Evolutionary conservation across 2,113 vertebrate genomes (phyloP).

Genomic region (Forbesichthys agassizii): DNA sequence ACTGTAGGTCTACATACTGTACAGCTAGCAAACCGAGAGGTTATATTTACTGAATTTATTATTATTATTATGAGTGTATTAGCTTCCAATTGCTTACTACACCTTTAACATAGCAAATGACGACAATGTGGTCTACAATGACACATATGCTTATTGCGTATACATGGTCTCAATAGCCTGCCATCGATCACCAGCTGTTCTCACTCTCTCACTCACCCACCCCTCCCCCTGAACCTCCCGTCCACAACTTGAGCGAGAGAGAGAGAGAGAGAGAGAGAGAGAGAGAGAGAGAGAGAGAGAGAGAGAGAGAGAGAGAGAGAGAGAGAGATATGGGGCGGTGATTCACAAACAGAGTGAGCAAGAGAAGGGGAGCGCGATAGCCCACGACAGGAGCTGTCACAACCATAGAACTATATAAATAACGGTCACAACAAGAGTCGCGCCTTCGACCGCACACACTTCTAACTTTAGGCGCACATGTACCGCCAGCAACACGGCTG

Average conservation of each 20-base stretch:
- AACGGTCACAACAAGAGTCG: background rate
- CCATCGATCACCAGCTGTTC: slow-evolving; percentile 10
- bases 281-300: background rate
- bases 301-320: background rate
- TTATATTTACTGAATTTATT: too few relatives aligned
- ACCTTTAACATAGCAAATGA: background rate
- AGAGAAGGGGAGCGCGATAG: background rate
- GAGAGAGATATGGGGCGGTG: background rate
- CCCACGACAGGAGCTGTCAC: slow-evolving; percentile 39
- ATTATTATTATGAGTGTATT: background rate
- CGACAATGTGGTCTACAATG: background rate
- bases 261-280: background rate
- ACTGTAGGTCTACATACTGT: too few relatives aligned
- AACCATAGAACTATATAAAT: background rate
- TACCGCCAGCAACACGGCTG: background rate
- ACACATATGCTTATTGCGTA: background rate
- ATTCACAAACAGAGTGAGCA: background rate
- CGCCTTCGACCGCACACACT: background rate
- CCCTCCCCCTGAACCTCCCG: too few relatives aligned
- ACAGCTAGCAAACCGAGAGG: too few relatives aligned
- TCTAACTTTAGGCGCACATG: slow-evolving; percentile 32
- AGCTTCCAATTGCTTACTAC: background rate
- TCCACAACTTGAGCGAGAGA: background rate
- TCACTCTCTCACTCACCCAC: background rate
- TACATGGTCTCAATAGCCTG: background rate